Percentiles rank a stretch among this genome's conserved stretches.
Conservation (phyloP, 2,888 invertebrate genomes). For the Ctenicera cuprea region DNA sequence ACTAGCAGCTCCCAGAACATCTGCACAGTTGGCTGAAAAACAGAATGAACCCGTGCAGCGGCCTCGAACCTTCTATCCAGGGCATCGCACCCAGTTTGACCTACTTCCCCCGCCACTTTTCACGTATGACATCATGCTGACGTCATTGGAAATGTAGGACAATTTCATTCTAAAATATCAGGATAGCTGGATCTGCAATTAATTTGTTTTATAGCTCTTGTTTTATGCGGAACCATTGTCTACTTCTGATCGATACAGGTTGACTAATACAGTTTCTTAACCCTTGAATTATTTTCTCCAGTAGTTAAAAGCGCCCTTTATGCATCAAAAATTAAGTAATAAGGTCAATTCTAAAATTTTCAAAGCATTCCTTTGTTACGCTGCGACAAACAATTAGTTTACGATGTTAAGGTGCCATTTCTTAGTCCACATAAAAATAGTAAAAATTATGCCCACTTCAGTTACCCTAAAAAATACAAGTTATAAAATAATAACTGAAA, state of each 20-base stretch:
- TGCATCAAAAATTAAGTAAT: no score
- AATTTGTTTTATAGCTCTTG: constrained; percentile 52
- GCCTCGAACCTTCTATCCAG: constrained; percentile 72
- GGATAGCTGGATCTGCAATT: constrained; percentile 54
- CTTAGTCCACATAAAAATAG: no score
- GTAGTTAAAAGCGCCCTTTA: no score
- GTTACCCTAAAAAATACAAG: no score
- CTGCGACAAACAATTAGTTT: no score
- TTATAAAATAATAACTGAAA: no score
- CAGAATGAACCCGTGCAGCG: constrained; percentile 69
- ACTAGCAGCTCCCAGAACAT: neutral
- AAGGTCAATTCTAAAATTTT: no score
- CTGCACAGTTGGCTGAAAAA: constrained; percentile 57
- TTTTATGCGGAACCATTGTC: constrained; percentile 50
- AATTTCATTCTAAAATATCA: constrained; percentile 81
- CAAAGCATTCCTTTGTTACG: no score
- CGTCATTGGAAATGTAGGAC: constrained; percentile 79
- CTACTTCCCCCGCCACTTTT: constrained; percentile 70
- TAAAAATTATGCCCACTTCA: no score
- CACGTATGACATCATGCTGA: constrained; percentile 73
- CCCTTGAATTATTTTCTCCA: neutral
- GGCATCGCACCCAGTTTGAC: constrained; percentile 81
- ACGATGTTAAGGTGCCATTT: no score
- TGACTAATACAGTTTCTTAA: constrained; percentile 12
- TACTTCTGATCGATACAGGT: constrained; percentile 38